A percentile compares a stretch with the other conserved stretches of the same genome.
Conservation (phyloP, 2,113 vertebrate species). For the Morone chrysops region DNA sequence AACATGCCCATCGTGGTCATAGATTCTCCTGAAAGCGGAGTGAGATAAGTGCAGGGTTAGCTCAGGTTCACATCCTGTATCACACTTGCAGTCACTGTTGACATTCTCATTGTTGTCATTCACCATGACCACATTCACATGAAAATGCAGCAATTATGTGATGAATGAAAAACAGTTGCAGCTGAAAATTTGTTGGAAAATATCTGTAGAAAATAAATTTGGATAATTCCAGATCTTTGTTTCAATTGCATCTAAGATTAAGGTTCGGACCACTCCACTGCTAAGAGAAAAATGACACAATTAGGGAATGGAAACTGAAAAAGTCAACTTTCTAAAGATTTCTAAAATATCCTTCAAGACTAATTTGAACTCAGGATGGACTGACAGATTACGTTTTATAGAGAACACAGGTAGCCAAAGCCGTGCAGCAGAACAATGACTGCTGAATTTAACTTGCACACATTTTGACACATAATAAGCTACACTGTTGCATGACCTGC, state of each 20-base stretch:
- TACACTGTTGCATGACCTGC: constrained; percentile 27
- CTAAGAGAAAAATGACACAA: not conserved
- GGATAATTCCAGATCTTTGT: constrained; percentile 8
- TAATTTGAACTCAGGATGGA: not conserved
- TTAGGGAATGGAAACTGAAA: constrained; percentile 21
- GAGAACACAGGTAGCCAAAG: not conserved
- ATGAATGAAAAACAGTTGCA: not conserved
- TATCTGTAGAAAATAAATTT: not conserved
- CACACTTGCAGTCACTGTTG: not conserved
- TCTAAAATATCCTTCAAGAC: no score
- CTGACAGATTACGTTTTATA: not conserved
- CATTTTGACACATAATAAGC: constrained; percentile 21
- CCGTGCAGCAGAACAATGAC: not conserved
- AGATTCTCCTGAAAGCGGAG: not conserved
- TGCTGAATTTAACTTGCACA: constrained; percentile 18
- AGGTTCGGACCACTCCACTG: not conserved
- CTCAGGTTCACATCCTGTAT: constrained; percentile 26
- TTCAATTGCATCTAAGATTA: not conserved
- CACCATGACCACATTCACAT: constrained; percentile 3
- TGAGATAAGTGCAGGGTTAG: constrained; percentile 4
- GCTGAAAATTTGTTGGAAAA: not conserved
- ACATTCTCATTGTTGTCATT: not conserved
- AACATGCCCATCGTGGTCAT: not conserved
- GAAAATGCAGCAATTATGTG: not conserved
- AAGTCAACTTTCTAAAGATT: not conserved